A percentile compares a stretch with the other conserved stretches of the same genome.
phyloP scores from a whole-genome alignment of 2,797 vertebrate genomes.

The Trachurus trachurus region DNA sequence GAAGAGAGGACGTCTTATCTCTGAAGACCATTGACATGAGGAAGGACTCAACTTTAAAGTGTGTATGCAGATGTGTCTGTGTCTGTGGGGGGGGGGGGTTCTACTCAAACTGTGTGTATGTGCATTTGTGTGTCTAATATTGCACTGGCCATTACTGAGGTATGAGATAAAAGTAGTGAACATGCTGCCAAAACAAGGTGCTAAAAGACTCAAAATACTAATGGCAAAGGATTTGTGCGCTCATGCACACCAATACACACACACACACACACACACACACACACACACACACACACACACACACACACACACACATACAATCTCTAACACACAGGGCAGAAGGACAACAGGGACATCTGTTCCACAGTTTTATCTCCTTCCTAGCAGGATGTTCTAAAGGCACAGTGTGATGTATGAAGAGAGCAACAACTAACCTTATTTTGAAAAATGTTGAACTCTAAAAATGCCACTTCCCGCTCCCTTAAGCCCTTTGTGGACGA shows the following conservation, averaged over 20 bases:
- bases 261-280: neutral
- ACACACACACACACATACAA: neutral
- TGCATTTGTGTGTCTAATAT: constrained; percentile 53
- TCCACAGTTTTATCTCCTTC: constrained; percentile 67
- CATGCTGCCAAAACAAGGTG: constrained; percentile 81
- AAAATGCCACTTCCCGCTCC: constrained; percentile 49
- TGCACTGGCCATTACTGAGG: constrained; percentile 70
- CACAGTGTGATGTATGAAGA: constrained; percentile 51
- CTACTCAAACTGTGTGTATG: constrained; percentile 1
- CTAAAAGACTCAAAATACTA: constrained; percentile 78
- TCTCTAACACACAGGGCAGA: constrained; percentile 24
- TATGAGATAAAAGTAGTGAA: constrained; percentile 74
- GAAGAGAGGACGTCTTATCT: constrained; percentile 69
- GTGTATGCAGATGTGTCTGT: constrained; percentile 50
- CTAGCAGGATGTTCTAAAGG: constrained; percentile 54
- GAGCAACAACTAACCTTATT: constrained; percentile 57
- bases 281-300: constrained; percentile 30
- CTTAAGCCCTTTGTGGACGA: constrained; percentile 39
- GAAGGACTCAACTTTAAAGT: constrained; percentile 70
- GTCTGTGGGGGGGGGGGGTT: too few species aligned
- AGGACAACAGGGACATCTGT: constrained; percentile 75
- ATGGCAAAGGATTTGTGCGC: constrained; percentile 56
- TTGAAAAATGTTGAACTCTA: constrained; percentile 45
- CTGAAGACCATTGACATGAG: constrained; percentile 70
- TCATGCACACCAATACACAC: constrained; percentile 25